A percentile compares a stretch with the other conserved stretches of the same genome.
Evolutionary conservation across 2,113 vertebrate species (phyloP).

Genomic region (Monarcha castaneiventris): DNA sequence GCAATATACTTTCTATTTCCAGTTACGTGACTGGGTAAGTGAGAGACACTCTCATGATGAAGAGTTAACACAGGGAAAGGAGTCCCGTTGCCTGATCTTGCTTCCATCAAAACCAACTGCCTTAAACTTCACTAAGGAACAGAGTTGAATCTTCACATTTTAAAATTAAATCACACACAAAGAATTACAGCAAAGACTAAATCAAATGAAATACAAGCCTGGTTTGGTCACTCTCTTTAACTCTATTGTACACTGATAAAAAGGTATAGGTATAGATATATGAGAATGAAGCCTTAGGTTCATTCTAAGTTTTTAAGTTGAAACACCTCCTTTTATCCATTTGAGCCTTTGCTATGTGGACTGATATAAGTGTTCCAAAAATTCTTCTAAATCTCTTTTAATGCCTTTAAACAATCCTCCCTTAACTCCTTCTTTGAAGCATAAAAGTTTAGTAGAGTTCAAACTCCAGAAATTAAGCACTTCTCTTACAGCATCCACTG

Average conservation of each 20-base stretch:
- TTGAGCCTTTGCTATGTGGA: not conserved
- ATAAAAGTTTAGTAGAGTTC: not conserved
- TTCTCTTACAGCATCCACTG: not conserved
- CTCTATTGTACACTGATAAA: not conserved
- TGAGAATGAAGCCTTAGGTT: not conserved
- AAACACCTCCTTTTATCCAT: not conserved
- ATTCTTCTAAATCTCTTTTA: not conserved
- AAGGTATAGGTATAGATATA: not conserved
- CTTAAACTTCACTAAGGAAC: not conserved
- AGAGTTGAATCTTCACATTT: not conserved
- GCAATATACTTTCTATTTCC: not conserved
- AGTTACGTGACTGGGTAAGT: not conserved
- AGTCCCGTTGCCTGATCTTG: not conserved
- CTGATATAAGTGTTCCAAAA: not conserved
- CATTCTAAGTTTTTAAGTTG: not conserved
- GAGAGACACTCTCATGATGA: not conserved
- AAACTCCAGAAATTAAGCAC: not conserved
- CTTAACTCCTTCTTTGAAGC: not conserved
- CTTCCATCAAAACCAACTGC: not conserved
- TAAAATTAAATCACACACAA: not conserved
- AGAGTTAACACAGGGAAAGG: not conserved
- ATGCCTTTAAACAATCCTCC: not conserved
- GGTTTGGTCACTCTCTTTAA: not conserved
- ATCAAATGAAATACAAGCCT: not conserved
- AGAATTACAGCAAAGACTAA: not conserved